These are phyloP conservation scores for Calameuta idolon DNA, from an alignment of 2,888 invertebrate species.

Conservation along the genomic window DNA sequence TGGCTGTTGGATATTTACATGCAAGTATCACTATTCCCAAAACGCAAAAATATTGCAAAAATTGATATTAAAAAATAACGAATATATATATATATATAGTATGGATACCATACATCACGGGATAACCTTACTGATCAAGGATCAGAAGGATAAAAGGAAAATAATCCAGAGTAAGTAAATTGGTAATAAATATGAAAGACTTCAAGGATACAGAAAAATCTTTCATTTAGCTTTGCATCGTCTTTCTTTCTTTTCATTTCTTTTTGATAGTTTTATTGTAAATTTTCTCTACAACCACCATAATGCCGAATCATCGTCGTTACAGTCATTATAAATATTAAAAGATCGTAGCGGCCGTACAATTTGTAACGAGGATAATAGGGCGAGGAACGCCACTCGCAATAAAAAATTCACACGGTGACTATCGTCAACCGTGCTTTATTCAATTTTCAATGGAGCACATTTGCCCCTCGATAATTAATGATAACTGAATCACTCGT, in stretches of 20 bases:
- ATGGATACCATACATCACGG: not conserved
- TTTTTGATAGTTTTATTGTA: slow-evolving; percentile 38
- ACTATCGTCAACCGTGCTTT: not conserved
- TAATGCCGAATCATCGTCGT: slow-evolving; percentile 47
- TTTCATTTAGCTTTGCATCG: not conserved
- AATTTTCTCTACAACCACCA: slow-evolving; percentile 62
- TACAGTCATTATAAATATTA: slow-evolving; percentile 60
- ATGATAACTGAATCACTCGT: not conserved
- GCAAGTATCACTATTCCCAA: slow-evolving; percentile 40
- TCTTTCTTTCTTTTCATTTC: not conserved
- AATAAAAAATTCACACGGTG: not conserved
- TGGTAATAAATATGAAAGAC: not conserved
- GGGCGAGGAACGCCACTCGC: not conserved
- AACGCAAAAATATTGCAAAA: not conserved
- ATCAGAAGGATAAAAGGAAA: not conserved
- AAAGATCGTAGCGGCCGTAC: slow-evolving; percentile 46
- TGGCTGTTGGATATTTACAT: slow-evolving; percentile 67
- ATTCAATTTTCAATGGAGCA: not conserved
- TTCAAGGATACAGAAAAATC: slow-evolving; percentile 1
- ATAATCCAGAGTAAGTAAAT: not conserved
- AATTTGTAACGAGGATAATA: not conserved
- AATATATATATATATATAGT: not conserved
- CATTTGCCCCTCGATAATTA: not conserved
- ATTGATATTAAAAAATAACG: not conserved
- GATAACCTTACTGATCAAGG: not conserved